Evolutionary conservation across 2,797 vertebrate species (phyloP), one percentile per base, ranked within the genome.

Genomic region (Crax fasciolata): DNA sequence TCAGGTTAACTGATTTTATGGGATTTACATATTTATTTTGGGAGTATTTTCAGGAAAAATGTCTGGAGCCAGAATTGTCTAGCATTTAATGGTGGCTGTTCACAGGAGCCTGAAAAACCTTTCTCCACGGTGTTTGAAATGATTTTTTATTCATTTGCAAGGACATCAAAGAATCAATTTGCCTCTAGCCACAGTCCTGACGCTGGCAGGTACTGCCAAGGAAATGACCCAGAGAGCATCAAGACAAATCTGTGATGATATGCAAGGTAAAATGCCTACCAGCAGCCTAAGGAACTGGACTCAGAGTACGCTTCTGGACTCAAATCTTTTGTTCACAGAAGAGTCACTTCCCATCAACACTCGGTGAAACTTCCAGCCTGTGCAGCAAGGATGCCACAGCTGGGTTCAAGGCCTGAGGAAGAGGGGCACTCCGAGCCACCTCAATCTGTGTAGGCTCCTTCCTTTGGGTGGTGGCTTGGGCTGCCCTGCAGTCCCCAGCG

Each of bases 111-210:
- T 84, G 57, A 71, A 89, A 88, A 93, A 67, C 61, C 74, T 65
- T 87, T 87, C 65, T 63, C 74, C 93, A 82, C 24, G 55, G 28
- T 48, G 79, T 96, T 96, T 90, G 75, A 94, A 96, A 94, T 74
- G 52, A 93, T 96, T 95, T 92, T 80, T 32, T 89, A 88, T 93
- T 95, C 25, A 81, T 79, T 93, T 96, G 52, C 65, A 81, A 51
- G 63, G 71, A 82, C 74, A 77, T 65, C 71, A 80, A 75, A 73
- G 67, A 91, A 87, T 82, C 80, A 74, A 38, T 91, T 79, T 91
- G 41, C 63, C 80, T 84, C 57, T 39, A 94, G 52, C 85, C 74
- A 79, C 80, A 89, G 65, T 38, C 48, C 77, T 82, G 83, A 76
- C 2, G 30, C 77, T 2, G 0, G 28, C 0, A 2, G 74, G 55